Base-by-base conservation (phyloP, 1,140 invertebrate species). In the Euura lappo region DNA sequence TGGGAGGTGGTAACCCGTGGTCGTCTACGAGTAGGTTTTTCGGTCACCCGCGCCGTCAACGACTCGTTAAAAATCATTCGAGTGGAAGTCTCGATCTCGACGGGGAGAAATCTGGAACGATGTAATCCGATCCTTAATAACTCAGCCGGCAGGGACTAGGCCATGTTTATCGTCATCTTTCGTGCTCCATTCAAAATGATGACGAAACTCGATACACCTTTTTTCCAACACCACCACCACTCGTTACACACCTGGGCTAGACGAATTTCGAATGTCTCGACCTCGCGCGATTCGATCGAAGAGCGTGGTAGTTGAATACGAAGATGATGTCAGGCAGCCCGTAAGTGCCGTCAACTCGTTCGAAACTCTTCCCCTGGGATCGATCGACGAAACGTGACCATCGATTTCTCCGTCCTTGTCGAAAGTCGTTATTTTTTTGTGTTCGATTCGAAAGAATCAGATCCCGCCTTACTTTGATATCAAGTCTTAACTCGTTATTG, bases 51-150 rank as follows among this genome's bases (percentile, higher is more conserved):
- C 84, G 73, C 68, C 69, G 68, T 79, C 79, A 76, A 78, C 73
- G 70, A 76, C 71, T 79, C 78, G 84, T 85, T 86, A 78, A 80
- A 68, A 74, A 69, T 75, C 83, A 80, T 72, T 77, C 79, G 69
- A 79, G 78, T 85, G 84, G 84, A 86, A 86, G 82, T 85, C 82
- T 81, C 80, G 79, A 81, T 83, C 70, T 79, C 81, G 79, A 65
- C 72, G 68, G 51, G 51, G 51, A 60, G 51, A 60, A 60, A 60
- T 60, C 51, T 60, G 51, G 51, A 60, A 8, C 51, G 66, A 71
- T 72, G 75, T 74, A 76, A 76, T 76, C 68, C 73, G 75, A 76
- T 74, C 72, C 73, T 68, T 72, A 68, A 68, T 44, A 44, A 60
- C 51, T 60, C 8, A 60, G 51, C 51, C 51, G 51, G 28, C 28